phyloP scores from a whole-genome alignment of 2,113 vertebrate species.

The Natator depressus region DNA sequence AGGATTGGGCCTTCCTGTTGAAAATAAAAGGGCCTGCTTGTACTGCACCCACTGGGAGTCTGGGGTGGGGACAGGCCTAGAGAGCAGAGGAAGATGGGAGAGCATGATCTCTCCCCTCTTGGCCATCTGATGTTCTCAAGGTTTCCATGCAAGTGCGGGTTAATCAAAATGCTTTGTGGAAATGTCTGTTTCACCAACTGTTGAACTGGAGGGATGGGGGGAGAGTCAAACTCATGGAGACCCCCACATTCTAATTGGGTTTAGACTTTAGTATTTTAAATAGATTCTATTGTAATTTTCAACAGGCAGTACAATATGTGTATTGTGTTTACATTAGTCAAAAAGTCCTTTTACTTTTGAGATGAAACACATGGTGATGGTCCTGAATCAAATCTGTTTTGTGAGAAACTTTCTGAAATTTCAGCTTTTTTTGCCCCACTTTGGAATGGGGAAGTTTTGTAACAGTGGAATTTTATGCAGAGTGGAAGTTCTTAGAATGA shows the following conservation, averaged over 20 bases:
- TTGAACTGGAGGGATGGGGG: no score
- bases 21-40: not conserved
- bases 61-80: not conserved
- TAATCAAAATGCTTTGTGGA: not conserved
- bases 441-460: not conserved
- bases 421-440: no score
- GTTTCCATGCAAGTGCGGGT: not conserved
- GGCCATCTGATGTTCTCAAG: not conserved
- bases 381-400: not conserved
- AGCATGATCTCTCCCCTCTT: not conserved
- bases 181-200: not conserved
- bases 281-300: not conserved
- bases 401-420: not conserved
- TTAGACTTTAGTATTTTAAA: not conserved
- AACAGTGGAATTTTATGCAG: not conserved
- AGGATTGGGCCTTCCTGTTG: not conserved
- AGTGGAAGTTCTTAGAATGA: not conserved
- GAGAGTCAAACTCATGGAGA: not conserved
- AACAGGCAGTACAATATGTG: not conserved
- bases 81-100: no score
- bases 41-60: not conserved
- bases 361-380: no score
- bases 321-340: no score
- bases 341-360: no score
- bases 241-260: not conserved